Conservation (phyloP, 2,888 invertebrate species). For the Epicampocera succincta region DNA sequence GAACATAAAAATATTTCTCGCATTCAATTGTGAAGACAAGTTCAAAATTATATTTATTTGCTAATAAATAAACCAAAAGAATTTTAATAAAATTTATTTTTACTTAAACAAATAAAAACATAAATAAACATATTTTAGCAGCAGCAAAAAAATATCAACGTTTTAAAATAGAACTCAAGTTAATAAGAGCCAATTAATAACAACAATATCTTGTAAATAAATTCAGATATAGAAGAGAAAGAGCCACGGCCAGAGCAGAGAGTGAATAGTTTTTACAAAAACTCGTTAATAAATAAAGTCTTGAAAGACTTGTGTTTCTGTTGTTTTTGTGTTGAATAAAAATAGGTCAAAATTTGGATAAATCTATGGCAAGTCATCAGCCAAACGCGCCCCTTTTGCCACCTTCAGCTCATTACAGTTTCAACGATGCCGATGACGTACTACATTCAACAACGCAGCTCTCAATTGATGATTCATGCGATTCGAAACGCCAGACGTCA, state of each 20-base stretch:
- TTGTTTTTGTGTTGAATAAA: constrained; percentile 12
- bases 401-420: neutral
- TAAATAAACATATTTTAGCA: neutral
- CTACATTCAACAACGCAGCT: constrained; percentile 41
- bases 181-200: constrained; percentile 43
- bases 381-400: constrained; percentile 11
- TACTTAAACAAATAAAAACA: constrained; percentile 17
- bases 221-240: constrained; percentile 20
- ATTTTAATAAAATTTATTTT: constrained; percentile 55
- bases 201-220: neutral
- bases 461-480: constrained; percentile 37
- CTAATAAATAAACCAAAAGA: constrained; percentile 49
- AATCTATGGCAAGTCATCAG: constrained; percentile 30
- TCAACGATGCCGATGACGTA: constrained; percentile 29
- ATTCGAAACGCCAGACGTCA: constrained; percentile 46
- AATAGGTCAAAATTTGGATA: constrained; percentile 68
- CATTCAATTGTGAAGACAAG: constrained; percentile 73
- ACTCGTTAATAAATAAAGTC: constrained; percentile 9
- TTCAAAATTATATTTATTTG: constrained; percentile 56
- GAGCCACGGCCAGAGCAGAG: neutral
- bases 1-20: constrained; percentile 64
- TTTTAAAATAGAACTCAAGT: constrained; percentile 52
- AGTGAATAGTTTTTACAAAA: constrained; percentile 11
- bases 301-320: constrained; percentile 11
- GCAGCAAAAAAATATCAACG: constrained; percentile 42